Conservation (phyloP, 2,113 vertebrate species). For the Myrmecobius fasciatus region DNA sequence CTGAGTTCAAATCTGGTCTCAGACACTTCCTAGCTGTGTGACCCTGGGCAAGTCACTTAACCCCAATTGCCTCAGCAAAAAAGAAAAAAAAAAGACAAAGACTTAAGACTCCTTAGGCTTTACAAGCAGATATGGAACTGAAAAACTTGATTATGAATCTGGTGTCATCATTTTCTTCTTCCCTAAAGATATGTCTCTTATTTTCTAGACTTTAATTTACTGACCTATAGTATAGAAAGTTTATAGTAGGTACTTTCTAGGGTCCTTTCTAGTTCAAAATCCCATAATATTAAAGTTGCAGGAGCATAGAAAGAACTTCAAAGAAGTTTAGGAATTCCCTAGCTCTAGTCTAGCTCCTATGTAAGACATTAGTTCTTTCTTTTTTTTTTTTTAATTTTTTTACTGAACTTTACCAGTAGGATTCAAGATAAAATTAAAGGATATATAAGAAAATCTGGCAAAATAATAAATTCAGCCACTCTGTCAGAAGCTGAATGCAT, state of each 20-base stretch:
- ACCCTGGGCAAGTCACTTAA: no score
- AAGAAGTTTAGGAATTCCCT: background rate
- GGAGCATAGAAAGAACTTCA: background rate
- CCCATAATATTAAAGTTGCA: background rate
- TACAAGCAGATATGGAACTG: background rate
- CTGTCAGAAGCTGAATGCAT: background rate
- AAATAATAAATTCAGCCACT: constrained; percentile 8
- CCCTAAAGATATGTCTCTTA: background rate
- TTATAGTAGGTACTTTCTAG: background rate
- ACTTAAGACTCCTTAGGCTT: background rate
- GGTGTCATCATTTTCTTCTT: background rate
- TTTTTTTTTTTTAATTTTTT: background rate
- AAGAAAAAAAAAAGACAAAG: no score
- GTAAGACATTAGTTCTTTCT: constrained; percentile 12
- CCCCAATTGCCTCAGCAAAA: no score
- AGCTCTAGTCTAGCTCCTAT: background rate
- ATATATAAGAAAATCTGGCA: constrained; percentile 44
- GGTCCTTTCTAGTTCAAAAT: background rate
- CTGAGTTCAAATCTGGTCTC: no score
- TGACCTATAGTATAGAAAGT: background rate
- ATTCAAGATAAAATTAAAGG: constrained; percentile 27
- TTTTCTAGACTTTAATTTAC: background rate
- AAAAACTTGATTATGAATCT: background rate
- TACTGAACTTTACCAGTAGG: background rate
- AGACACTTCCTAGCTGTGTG: no score